A percentile compares a stretch with the other conserved stretches of the same genome.
Evolutionary conservation across 2,113 vertebrate genomes (phyloP).

Genomic region (Megaleporinus macrocephalus): DNA sequence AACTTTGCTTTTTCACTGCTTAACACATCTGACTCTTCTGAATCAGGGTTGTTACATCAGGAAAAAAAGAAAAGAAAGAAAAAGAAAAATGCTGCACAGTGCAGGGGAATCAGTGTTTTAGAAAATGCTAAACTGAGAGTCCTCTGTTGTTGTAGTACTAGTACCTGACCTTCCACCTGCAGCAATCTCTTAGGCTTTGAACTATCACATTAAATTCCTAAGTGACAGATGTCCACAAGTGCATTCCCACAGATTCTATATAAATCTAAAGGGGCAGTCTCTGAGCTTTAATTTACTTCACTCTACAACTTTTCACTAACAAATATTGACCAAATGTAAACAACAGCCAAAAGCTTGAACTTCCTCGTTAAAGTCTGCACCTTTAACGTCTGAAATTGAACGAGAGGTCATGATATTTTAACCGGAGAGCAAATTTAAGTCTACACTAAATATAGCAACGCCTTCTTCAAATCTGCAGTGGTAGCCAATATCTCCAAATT

Average conservation of each 20-base stretch:
- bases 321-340: slow-evolving; percentile 4
- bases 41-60: background rate
- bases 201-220: background rate
- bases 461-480: slow-evolving; percentile 1
- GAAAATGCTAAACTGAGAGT: background rate
- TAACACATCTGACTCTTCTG: background rate
- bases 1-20: background rate
- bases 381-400: background rate
- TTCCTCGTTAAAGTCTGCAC: background rate
- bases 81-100: background rate
- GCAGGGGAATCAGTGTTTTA: background rate
- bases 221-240: background rate
- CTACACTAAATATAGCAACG: background rate
- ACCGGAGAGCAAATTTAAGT: slow-evolving; percentile 18
- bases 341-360: background rate
- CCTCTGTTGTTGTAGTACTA: background rate
- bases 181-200: background rate
- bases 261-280: background rate
- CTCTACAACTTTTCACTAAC: background rate
- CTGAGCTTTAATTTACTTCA: background rate
- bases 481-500: slow-evolving; percentile 1
- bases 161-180: background rate
- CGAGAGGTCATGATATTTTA: background rate
- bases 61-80: too few relatives aligned
- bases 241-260: background rate